Conservation (phyloP, 2,797 vertebrate species). For the Enteromius radiatus region DNA sequence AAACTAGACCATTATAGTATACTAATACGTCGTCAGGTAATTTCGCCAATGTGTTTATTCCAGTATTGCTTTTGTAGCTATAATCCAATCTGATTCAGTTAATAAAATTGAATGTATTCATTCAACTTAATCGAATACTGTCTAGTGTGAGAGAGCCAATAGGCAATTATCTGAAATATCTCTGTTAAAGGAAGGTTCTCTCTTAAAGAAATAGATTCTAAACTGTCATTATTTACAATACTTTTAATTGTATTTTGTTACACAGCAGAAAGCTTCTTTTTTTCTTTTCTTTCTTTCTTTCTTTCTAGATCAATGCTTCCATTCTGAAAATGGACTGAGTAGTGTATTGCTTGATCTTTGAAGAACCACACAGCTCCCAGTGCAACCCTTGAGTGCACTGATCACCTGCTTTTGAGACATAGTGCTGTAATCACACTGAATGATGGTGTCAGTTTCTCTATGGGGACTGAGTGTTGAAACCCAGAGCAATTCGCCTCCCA, state of each 20-base stretch:
- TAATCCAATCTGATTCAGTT: neutral
- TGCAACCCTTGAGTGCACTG: neutral
- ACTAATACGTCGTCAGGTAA: neutral
- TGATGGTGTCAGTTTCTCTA: constrained; percentile 15
- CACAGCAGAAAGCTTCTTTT: neutral
- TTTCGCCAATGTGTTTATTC: neutral
- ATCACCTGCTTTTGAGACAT: neutral
- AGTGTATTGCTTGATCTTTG: neutral
- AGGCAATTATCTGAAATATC: neutral
- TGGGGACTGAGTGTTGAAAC: constrained; percentile 30
- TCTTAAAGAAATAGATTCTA: neutral
- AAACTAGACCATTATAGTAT: constrained; percentile 9
- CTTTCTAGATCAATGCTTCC: neutral
- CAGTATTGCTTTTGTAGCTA: neutral
- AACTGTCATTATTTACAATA: neutral
- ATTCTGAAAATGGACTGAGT: constrained; percentile 12
- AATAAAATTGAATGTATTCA: neutral
- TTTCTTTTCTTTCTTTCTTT: neutral
- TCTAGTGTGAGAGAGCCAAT: neutral
- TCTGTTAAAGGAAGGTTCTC: neutral
- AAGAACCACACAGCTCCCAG: neutral
- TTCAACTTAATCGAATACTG: neutral
- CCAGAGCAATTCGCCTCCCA: constrained; percentile 8
- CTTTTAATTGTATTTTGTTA: neutral
- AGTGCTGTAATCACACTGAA: constrained; percentile 23